A percentile compares a stretch with the other conserved stretches of the same genome.
These are phyloP conservation scores for Thamnophis sirtalis DNA, from an alignment of 2,113 vertebrate species.

Conservation along the genomic window DNA sequence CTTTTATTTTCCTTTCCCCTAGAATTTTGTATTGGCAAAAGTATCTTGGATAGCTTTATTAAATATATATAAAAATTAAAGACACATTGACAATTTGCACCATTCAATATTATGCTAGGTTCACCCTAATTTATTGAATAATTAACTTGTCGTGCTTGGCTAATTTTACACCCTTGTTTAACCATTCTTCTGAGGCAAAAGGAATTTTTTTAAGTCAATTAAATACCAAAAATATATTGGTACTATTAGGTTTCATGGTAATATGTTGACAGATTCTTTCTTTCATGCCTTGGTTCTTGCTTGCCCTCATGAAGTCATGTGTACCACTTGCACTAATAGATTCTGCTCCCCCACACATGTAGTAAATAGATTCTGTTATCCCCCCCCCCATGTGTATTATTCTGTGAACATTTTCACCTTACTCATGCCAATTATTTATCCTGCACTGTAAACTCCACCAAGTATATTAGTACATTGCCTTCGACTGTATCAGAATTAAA, in stretches of 20 bases:
- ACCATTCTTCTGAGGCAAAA: neutral
- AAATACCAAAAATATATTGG: neutral
- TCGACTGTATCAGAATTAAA: neutral
- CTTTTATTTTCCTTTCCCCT: neutral
- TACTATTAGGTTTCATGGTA: neutral
- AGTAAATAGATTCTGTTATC: neutral
- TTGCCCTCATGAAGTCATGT: neutral
- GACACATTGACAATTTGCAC: neutral
- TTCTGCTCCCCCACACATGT: neutral
- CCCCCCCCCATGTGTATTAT: neutral
- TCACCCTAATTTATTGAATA: neutral
- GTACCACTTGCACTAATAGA: neutral
- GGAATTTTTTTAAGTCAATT: neutral
- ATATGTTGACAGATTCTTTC: neutral
- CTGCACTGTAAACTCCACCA: neutral
- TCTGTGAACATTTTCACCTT: neutral
- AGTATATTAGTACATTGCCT: slow-evolving; percentile 3
- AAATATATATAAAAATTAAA: neutral
- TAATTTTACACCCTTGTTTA: neutral
- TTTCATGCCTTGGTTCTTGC: neutral
- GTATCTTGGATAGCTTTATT: neutral
- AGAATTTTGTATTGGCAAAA: neutral
- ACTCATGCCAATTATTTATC: neutral
- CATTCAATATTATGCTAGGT: neutral
- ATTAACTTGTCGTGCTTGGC: neutral